Evolutionary conservation across 2,113 vertebrate genomes (phyloP).

Genomic region (Dasypus novemcinctus): DNA sequence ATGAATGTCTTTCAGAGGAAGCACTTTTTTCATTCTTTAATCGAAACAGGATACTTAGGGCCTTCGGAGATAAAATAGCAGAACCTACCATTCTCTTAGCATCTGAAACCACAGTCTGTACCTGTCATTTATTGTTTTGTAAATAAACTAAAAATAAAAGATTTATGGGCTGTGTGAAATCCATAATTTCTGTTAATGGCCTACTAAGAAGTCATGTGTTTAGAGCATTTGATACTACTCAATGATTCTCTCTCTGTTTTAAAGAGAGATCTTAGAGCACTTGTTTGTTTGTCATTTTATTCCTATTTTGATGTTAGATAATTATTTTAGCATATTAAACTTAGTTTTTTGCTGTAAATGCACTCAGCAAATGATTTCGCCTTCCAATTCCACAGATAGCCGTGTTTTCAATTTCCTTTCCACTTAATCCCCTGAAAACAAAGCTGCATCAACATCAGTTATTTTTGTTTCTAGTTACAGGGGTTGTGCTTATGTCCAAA

Average conservation of each 20-base stretch:
- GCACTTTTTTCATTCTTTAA: not conserved
- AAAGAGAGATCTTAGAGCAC: not conserved
- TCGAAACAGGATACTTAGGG: conserved; percentile 63
- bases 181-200: conserved; percentile 22
- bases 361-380: not conserved
- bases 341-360: not conserved
- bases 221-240: not conserved
- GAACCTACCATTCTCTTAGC: not conserved
- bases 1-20: conserved; percentile 36
- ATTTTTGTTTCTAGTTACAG: not conserved
- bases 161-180: not conserved
- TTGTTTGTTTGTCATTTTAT: not conserved
- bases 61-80: conserved; percentile 42
- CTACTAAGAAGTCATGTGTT: not conserved
- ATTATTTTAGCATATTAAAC: not conserved
- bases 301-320: not conserved
- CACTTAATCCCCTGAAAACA: not conserved
- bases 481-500: not conserved
- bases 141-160: conserved; percentile 66
- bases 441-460: not conserved
- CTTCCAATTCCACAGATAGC: not conserved
- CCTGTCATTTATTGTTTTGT: conserved; percentile 23
- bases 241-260: not conserved
- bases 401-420: not conserved
- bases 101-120: conserved; percentile 55